Base-by-base conservation (phyloP, 2,797 vertebrate species). In the Hephaestus fuliginosus region DNA sequence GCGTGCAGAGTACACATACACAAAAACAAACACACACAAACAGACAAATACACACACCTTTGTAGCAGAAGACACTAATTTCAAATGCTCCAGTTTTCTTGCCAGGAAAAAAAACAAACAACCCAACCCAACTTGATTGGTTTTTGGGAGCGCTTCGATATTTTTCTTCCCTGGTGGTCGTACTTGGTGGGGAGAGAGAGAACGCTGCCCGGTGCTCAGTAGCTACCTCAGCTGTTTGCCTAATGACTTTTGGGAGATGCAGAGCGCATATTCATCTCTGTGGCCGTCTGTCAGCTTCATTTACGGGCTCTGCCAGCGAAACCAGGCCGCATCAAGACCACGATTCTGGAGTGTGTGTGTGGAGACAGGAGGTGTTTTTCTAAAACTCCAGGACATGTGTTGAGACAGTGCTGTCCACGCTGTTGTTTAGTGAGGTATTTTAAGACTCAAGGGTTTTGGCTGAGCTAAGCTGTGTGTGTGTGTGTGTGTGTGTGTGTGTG, bases 191-290 rank as follows among this genome's bases (percentile, higher is more conserved):
- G 65, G 66, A 30, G 74, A 76, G 65, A 80, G 80, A 78, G 67
- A 74, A 57, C 9, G 58, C 44, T 70, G 82, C 81, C 83, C 46
- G 69, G 75, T 86, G 78, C 76, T 88, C 77, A 75, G 74, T 76
- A 78, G 90, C 91, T 90, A 91, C 89, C 91, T 91, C 89, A 92
- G 91, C 91, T 92, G 90, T 90, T 93, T 92, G 91, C 72, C 86
- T 94, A 92, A 95, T 94, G 90, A 91, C 90, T 90, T 92, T 70
- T 85, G 85, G 93, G 91, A 91, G 82, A 89, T 89, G 87, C 81
- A 75, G 83, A 83, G 79, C 66, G 15, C 82, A 78, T 74, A 88
- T 90, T 91, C 88, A 92, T 93, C 87, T 86, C 76, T 78, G 80
- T 75, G 84, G 80, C 86, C 83, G 88, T 89, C 88, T 91, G 89